A percentile compares a stretch with the other conserved stretches of the same genome.
Conservation (phyloP, 1,140 invertebrate species). For the Drosophila lacertosa region DNA sequence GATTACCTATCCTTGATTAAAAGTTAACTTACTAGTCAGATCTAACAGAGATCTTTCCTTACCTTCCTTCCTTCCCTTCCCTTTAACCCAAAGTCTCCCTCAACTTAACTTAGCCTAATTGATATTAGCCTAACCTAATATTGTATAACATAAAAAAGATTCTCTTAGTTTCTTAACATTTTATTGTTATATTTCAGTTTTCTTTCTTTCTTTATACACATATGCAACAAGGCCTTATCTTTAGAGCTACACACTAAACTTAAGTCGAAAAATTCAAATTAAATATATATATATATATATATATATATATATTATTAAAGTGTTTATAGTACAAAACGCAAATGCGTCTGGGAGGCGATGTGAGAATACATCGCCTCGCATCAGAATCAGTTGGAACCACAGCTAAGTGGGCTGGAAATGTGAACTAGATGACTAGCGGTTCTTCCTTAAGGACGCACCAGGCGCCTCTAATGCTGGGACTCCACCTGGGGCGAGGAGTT, state of each 20-base stretch:
- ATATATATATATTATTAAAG: not conserved
- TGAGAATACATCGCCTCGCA: slow-evolving; percentile 32
- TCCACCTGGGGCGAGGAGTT: slow-evolving; percentile 65
- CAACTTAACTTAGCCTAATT: too few relatives aligned
- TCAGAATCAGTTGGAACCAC: slow-evolving; percentile 21
- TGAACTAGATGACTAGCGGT: slow-evolving; percentile 65
- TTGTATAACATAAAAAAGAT: not conserved
- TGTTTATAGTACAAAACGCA: slow-evolving; percentile 14
- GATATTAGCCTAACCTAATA: too few relatives aligned
- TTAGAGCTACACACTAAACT: slow-evolving; percentile 39
- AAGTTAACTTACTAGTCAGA: too few relatives aligned
- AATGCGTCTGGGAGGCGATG: slow-evolving; percentile 3
- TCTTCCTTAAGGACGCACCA: slow-evolving; percentile 5
- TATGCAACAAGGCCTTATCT: slow-evolving; percentile 52
- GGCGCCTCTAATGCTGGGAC: slow-evolving; percentile 58
- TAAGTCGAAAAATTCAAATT: slow-evolving; percentile 45
- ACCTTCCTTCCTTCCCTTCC: too few relatives aligned
- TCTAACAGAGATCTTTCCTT: too few relatives aligned
- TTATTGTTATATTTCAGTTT: slow-evolving; percentile 21
- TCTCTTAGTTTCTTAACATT: slow-evolving; percentile 3
- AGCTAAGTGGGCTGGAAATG: slow-evolving; percentile 32
- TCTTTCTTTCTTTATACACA: slow-evolving; percentile 35
- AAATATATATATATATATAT: slow-evolving; percentile 36
- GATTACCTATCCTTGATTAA: too few relatives aligned
- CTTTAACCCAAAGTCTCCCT: too few relatives aligned